A percentile compares a stretch with the other conserved stretches of the same genome.
Conservation (phyloP, 2,113 vertebrate genomes). For the Atrichornis clamosus region DNA sequence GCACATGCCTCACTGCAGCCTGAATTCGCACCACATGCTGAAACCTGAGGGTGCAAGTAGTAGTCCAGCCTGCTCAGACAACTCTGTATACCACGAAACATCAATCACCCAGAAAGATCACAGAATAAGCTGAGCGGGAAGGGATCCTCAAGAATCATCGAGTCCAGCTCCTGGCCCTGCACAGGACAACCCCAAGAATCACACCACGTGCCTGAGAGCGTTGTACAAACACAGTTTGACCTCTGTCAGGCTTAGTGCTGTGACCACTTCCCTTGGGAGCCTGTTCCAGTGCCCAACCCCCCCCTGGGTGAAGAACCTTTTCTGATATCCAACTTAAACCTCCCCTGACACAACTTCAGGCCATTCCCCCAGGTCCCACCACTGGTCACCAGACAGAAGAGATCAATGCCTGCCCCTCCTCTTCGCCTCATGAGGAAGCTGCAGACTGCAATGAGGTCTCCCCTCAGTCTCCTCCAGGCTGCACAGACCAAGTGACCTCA, state of each 20-base stretch:
- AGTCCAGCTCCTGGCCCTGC: background rate
- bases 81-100: background rate
- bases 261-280: fast-evolving
- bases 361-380: background rate
- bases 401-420: background rate
- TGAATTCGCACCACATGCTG: background rate
- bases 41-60: background rate
- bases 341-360: background rate
- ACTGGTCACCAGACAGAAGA: background rate
- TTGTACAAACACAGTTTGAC: background rate
- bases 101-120: background rate
- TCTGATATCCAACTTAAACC: fast-evolving
- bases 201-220: fast-evolving
- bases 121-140: background rate
- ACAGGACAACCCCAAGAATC: background rate
- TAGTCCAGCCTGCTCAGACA: background rate
- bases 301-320: background rate
- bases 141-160: background rate
- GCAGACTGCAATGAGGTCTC: background rate
- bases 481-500: background rate
- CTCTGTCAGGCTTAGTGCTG: background rate
- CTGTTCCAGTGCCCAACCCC: background rate
- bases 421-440: background rate
- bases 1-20: background rate
- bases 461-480: background rate